Conservation (phyloP, 2,888 invertebrate genomes). For the Dicranocentrus wangi region DNA sequence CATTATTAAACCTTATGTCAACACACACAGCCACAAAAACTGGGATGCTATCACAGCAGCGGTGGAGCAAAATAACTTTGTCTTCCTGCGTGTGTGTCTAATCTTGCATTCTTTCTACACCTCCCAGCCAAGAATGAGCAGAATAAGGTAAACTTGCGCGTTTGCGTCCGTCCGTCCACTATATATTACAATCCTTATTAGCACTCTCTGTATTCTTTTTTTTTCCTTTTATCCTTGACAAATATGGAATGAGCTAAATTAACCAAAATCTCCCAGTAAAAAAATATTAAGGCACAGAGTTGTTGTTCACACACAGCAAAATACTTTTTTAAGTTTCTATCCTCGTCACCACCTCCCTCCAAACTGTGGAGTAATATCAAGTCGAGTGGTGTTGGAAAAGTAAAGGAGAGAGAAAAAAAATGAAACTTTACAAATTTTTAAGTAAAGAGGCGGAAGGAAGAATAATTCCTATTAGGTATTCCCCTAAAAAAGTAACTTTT, state of each 20-base stretch:
- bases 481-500: constrained; percentile 25
- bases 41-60: no score
- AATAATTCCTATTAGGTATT: constrained; percentile 30
- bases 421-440: not conserved
- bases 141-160: no score
- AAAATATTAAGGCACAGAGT: not conserved
- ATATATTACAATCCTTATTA: not conserved
- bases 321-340: not conserved
- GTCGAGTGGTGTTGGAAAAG: not conserved
- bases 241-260: constrained; percentile 8
- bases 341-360: not conserved
- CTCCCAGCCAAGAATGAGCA: no score
- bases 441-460: constrained; percentile 26
- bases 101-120: no score
- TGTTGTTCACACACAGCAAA: not conserved
- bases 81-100: no score
- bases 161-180: not conserved
- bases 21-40: constrained; percentile 1
- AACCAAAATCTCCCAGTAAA: not conserved
- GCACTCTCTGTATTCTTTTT: no score
- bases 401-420: not conserved
- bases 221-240: not conserved
- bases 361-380: not conserved
- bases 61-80: no score
- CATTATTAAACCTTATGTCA: constrained; percentile 25